Conservation (phyloP, 37 sponge, comb jelly and placozoan genomes). For the Chondrilla cf. caribensis region DNA sequence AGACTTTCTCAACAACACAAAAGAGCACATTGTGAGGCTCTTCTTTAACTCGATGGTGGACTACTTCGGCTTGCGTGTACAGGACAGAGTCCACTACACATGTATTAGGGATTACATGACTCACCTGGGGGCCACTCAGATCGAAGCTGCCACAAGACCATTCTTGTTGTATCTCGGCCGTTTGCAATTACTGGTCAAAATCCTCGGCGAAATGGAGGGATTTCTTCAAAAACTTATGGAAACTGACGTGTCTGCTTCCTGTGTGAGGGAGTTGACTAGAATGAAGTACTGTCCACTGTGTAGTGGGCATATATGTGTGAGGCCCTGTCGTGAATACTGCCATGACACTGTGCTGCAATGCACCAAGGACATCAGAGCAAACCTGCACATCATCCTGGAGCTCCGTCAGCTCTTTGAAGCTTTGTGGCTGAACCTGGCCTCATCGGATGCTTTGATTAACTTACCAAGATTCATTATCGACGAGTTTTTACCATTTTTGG, state of each 20-base stretch:
- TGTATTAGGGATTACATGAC: neutral
- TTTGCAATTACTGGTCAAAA: neutral
- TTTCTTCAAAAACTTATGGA: neutral
- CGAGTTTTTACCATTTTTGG: neutral
- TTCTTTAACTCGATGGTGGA: constrained; percentile 10
- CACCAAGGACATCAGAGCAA: neutral
- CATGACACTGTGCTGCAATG: neutral
- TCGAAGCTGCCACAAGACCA: neutral
- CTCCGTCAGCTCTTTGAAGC: too few species aligned
- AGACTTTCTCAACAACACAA: neutral
- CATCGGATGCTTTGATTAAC: neutral
- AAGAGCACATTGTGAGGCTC: constrained; percentile 1
- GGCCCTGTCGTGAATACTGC: neutral
- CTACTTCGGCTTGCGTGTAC: neutral
- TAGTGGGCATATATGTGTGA: neutral
- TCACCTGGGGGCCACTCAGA: neutral
- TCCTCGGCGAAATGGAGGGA: neutral
- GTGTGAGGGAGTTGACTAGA: neutral
- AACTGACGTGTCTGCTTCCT: neutral
- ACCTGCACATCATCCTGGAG: neutral
- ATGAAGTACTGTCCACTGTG: neutral
- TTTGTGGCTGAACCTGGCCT: neutral
- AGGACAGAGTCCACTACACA: neutral
- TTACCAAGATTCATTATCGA: neutral
- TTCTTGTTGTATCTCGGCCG: neutral